These are phyloP conservation scores for Gnatocerus cornutus DNA, from an alignment of 2,888 invertebrate genomes.

Conservation along the genomic window DNA sequence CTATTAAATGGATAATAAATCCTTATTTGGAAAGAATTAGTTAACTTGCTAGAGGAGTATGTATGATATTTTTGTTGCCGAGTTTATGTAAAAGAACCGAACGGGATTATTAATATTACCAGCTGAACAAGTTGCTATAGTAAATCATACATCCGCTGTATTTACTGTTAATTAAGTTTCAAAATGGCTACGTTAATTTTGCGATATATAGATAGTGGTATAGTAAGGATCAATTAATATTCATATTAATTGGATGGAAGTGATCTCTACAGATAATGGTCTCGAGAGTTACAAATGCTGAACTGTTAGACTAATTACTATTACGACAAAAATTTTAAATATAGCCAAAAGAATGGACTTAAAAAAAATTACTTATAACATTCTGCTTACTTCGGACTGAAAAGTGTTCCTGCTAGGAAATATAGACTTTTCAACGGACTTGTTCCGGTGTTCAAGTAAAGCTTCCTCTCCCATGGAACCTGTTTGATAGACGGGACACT, in stretches of 20 bases:
- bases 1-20: slow-evolving; percentile 15
- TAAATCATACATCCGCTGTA: slow-evolving; percentile 17
- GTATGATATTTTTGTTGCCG: slow-evolving; percentile 2
- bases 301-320: too few species aligned
- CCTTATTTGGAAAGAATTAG: neutral
- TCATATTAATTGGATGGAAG: neutral
- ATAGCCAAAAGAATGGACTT: too few species aligned
- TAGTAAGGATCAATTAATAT: slow-evolving; percentile 1
- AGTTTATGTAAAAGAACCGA: slow-evolving; percentile 1
- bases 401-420: too few species aligned
- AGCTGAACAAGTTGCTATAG: slow-evolving; percentile 15
- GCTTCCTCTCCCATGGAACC: too few species aligned
- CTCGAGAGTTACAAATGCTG: neutral
- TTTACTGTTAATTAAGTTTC: slow-evolving; percentile 33
- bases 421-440: too few species aligned
- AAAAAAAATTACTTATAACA: too few species aligned
- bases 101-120: slow-evolving; percentile 21
- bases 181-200: slow-evolving; percentile 16
- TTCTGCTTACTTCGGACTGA: too few species aligned
- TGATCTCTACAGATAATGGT: neutral
- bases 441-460: too few species aligned
- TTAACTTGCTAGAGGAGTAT: slow-evolving; percentile 5
- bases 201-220: slow-evolving; percentile 28
- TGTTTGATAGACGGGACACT: too few species aligned
- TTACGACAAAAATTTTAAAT: too few species aligned